Conservation (phyloP, 1,140 invertebrate genomes). For the Coelopa frigida region DNA sequence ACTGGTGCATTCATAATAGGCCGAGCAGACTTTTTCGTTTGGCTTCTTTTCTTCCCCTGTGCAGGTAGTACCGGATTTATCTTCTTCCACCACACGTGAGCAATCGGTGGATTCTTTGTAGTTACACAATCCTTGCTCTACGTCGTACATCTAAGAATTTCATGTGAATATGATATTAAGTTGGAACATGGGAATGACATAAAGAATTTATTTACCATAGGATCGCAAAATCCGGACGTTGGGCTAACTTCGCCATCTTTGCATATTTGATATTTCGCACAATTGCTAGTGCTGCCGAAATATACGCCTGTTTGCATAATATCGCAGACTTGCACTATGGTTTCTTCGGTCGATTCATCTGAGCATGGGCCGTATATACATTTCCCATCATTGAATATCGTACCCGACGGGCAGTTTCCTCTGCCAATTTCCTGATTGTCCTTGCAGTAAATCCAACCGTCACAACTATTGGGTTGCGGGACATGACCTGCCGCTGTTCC, state of each 20-base stretch:
- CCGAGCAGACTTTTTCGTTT: background rate
- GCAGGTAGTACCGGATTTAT: slow-evolving; percentile 16
- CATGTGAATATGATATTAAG: background rate
- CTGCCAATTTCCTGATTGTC: background rate
- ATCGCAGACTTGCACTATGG: slow-evolving; percentile 1
- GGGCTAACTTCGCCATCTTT: background rate
- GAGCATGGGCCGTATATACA: slow-evolving; percentile 3
- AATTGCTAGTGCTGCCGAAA: slow-evolving; percentile 6
- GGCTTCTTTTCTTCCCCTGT: background rate
- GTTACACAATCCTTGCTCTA: background rate
- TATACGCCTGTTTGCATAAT: slow-evolving; percentile 6
- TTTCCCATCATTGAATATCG: background rate
- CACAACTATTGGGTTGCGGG: background rate
- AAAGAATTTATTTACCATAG: background rate
- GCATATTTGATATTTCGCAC: slow-evolving; percentile 7
- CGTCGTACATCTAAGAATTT: background rate
- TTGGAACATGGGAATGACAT: background rate
- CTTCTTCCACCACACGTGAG: background rate
- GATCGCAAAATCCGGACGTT: background rate
- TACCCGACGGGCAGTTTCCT: background rate
- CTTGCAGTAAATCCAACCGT: slow-evolving; percentile 7
- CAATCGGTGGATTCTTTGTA: background rate
- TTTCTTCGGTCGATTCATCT: background rate
- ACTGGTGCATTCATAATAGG: background rate
- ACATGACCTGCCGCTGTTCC: background rate